Conservation (phyloP, 1,140 invertebrate genomes). For the Meloidogyne chitwoodi region DNA sequence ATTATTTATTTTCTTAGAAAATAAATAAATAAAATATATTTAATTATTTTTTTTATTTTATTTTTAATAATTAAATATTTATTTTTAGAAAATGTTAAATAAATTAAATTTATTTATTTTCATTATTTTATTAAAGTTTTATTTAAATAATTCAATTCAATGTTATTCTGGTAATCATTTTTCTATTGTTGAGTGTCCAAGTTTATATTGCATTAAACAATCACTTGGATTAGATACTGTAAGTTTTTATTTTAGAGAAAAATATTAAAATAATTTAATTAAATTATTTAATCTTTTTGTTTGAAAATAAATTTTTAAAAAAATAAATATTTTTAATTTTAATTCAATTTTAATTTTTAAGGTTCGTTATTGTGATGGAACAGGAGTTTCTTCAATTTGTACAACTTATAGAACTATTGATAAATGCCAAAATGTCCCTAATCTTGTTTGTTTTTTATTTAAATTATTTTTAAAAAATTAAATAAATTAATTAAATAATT, state of each 20-base stretch:
- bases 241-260: neutral
- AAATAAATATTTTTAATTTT: constrained; percentile 7
- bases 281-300: neutral
- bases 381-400: constrained; percentile 55
- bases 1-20: neutral
- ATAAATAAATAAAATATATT: neutral
- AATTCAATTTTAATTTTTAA: constrained; percentile 17
- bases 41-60: too few species aligned
- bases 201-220: constrained; percentile 55
- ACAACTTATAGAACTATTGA: constrained; percentile 53
- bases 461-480: neutral
- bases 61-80: neutral
- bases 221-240: constrained; percentile 56
- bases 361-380: constrained; percentile 57
- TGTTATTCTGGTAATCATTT: constrained; percentile 56
- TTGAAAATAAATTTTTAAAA: neutral
- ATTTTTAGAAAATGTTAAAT: neutral
- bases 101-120: neutral
- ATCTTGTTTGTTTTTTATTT: constrained; percentile 20
- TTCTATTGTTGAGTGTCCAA: constrained; percentile 56
- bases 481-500: too few species aligned
- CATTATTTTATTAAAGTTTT: neutral
- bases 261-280: neutral
- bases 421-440: constrained; percentile 51
- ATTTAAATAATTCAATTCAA: constrained; percentile 36